A percentile compares a stretch with the other conserved stretches of the same genome.
Conservation (phyloP, 2,113 vertebrate genomes). For the Euleptes europaea region DNA sequence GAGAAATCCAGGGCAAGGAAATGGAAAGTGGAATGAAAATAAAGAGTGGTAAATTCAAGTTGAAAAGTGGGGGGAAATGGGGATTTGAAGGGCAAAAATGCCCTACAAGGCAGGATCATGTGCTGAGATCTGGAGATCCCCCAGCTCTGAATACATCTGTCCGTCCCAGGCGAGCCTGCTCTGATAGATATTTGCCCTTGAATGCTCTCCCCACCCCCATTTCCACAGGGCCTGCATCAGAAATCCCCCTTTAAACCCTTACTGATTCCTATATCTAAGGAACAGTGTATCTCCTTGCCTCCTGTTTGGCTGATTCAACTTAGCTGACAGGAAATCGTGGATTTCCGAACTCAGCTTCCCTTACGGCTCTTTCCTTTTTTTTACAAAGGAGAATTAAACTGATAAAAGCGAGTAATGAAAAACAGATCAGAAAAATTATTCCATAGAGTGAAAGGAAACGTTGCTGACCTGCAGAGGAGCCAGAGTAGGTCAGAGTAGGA, state of each 20-base stretch:
- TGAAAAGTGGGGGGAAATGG: too few species aligned
- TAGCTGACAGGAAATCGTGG: slow-evolving; percentile 69
- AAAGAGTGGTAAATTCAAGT: too few species aligned
- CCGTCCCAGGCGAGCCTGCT: too few species aligned
- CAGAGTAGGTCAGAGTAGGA: not conserved
- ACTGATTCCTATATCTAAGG: slow-evolving; percentile 24
- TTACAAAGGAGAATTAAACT: slow-evolving; percentile 55
- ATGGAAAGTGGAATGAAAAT: too few species aligned
- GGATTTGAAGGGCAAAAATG: too few species aligned
- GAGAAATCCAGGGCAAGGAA: too few species aligned
- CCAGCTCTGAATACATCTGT: too few species aligned
- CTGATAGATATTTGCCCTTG: not conserved
- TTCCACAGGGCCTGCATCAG: not conserved
- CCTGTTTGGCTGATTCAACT: slow-evolving; percentile 67
- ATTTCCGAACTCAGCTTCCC: slow-evolving; percentile 61
- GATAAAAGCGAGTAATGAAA: slow-evolving; percentile 57
- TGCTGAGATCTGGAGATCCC: too few species aligned
- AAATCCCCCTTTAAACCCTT: slow-evolving; percentile 30
- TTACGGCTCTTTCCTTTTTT: slow-evolving; percentile 9
- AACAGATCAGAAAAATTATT: slow-evolving; percentile 50
- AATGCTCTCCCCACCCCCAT: not conserved
- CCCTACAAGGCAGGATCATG: too few species aligned
- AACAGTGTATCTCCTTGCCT: slow-evolving; percentile 53
- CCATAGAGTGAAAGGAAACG: not conserved
- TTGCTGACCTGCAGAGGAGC: not conserved